phyloP scores from a whole-genome alignment of 2,888 invertebrate genomes.

The Meta bourneti region DNA sequence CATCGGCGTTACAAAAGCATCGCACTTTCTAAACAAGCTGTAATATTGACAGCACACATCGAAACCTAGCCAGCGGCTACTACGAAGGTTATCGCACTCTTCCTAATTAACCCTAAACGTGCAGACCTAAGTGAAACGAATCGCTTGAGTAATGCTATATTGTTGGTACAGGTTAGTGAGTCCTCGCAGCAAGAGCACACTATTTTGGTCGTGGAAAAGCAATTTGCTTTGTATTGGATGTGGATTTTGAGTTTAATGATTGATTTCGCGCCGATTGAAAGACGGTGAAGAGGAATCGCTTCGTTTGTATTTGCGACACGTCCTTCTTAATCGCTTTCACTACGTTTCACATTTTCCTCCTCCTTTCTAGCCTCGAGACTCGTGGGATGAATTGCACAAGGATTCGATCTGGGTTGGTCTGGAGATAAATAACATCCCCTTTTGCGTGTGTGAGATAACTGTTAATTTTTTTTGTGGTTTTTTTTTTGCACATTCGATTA shows the following conservation, averaged over 20 bases:
- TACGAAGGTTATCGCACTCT: constrained; percentile 27
- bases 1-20: too few species aligned
- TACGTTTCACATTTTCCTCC: constrained; percentile 6
- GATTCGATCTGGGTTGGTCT: background rate
- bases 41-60: too few species aligned
- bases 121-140: constrained; percentile 18
- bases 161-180: background rate
- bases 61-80: background rate
- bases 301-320: constrained; percentile 31
- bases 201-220: constrained; percentile 5
- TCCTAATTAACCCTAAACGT: constrained; percentile 43
- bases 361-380: background rate
- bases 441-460: too few species aligned
- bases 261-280: constrained; percentile 8
- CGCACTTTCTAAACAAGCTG: too few species aligned
- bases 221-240: constrained; percentile 23
- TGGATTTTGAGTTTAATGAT: constrained; percentile 20
- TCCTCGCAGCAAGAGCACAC: background rate
- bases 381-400: background rate
- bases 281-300: constrained; percentile 17
- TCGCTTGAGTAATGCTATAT: background rate
- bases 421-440: too few species aligned
- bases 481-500: too few species aligned
- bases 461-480: too few species aligned
- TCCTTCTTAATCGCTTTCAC: constrained; percentile 17